Base-by-base conservation (phyloP, 1,140 invertebrate species). In the Hesperophylax magnus region DNA sequence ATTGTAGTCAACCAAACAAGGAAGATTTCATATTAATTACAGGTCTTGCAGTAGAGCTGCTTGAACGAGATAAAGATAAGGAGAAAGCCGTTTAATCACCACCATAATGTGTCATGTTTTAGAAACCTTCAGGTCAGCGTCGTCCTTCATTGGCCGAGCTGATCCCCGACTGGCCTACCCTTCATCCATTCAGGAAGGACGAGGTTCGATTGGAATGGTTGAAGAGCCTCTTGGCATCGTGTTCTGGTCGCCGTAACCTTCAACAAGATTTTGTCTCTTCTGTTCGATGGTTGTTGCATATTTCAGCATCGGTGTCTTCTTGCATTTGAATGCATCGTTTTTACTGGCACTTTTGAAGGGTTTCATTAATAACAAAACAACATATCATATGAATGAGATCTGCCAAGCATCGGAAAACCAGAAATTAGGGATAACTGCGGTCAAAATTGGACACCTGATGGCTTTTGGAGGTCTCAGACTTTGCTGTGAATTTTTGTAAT, bases 121-220 rank as follows among this genome's bases (percentile, higher is more conserved):
- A 86, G 83, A 84, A 61, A 79, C 17, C 75, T 9, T 39, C 80
- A 4, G 60, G 61, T 20, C 34, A 92, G 86, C 94, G 96, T 92
- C 93, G 97, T 91, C 94, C 93, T 86, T 98, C 97, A 84, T 92
- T 98, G 89, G 96, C 97, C 86, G 97, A 98, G 91, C 91, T 98
- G 92, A 98, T 98, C 89, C 97, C 97, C 86, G 97, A 98, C 92
- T 98, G 97, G 97, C 97, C 97, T 86, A 94, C 93, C 86, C 93
- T 98, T 86, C 96, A 98, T 91, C 95, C 94, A 91, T 95, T 96
- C 93, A 92, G 91, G 91, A 93, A 91, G 91, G 92, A 91, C 90
- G 93, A 94, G 93, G 93, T 94, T 94, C 92, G 93, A 92, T 56
- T 18, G 61, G 52, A 14, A 8, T 34, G 27, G 47, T 22, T 22